Conservation (phyloP, 2,888 invertebrate genomes). For the Hyposoter dolosus region DNA sequence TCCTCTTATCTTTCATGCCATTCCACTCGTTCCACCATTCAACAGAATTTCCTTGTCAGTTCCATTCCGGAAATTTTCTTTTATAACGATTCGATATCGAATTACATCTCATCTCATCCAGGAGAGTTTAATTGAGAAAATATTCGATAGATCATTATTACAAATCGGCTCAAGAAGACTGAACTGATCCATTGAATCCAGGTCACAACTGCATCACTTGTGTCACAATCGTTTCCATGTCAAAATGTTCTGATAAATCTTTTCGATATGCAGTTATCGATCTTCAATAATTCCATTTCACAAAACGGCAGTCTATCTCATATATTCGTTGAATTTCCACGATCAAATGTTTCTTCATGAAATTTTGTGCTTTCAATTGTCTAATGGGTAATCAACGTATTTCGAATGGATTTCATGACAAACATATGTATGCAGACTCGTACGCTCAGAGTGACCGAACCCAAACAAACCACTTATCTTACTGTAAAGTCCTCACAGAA, state of each 20-base stretch:
- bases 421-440: no score
- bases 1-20: conserved; percentile 14
- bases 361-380: neutral
- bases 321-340: neutral
- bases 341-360: neutral
- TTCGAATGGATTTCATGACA: neutral
- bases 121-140: conserved; percentile 25
- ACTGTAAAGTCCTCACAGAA: neutral
- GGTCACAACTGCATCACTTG: neutral
- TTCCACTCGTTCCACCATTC: conserved; percentile 13
- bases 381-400: neutral
- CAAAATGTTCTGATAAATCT: neutral
- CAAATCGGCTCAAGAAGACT: neutral
- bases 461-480: neutral
- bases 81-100: neutral
- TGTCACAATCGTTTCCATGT: neutral
- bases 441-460: no score
- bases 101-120: conserved; percentile 25
- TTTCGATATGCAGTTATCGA: neutral
- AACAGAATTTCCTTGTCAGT: neutral
- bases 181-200: neutral
- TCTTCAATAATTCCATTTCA: neutral
- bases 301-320: neutral
- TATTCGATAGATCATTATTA: conserved; percentile 10
- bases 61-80: conserved; percentile 3